Conservation (phyloP, 2,888 invertebrate genomes). For the Pseudococcus longispinus region DNA sequence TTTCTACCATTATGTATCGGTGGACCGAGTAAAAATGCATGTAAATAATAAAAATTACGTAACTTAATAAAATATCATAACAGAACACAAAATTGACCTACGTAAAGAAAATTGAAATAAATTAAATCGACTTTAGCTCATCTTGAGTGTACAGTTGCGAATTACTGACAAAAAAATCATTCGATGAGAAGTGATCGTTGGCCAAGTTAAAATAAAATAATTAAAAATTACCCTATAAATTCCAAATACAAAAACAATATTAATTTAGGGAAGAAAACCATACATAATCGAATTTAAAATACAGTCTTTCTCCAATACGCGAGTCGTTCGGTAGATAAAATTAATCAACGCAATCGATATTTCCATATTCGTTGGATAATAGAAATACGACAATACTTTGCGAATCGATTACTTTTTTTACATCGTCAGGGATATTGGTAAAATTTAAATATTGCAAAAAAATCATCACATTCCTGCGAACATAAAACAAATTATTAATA, state of each 20-base stretch:
- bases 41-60: background rate
- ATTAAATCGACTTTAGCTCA: background rate
- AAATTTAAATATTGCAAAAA: background rate
- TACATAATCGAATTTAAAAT: too few relatives aligned
- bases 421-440: conserved; percentile 4
- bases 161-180: background rate
- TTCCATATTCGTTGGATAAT: background rate
- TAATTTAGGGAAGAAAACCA: background rate
- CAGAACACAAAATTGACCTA: background rate
- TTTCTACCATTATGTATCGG: background rate
- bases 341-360: background rate
- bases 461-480: background rate
- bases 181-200: background rate
- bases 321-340: background rate
- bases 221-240: background rate
- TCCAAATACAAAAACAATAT: background rate
- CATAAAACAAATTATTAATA: background rate
- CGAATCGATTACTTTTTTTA: background rate
- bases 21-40: background rate
- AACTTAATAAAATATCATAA: background rate
- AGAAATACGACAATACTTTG: background rate
- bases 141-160: background rate
- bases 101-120: background rate
- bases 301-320: too few relatives aligned
- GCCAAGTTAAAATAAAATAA: background rate